These are phyloP conservation scores for Drosophila ironensis DNA, from an alignment of 1,140 invertebrate genomes.

Conservation along the genomic window DNA sequence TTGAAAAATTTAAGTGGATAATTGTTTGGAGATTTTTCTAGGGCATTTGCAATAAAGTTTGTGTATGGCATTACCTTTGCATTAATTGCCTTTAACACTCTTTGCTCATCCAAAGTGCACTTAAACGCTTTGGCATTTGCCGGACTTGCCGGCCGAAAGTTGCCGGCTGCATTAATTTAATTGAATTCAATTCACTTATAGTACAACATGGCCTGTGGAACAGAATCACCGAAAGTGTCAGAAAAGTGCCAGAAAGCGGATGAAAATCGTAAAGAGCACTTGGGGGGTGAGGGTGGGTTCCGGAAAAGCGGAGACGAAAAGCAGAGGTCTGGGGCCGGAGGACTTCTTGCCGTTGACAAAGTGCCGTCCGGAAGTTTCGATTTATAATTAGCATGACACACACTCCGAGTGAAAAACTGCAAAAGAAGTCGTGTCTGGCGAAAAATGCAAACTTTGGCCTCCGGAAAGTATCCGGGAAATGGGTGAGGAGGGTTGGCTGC, in stretches of 20 bases:
- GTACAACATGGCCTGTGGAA: slow-evolving; percentile 28
- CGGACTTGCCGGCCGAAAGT: slow-evolving; percentile 29
- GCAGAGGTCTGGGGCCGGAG: not conserved
- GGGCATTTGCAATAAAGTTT: not conserved
- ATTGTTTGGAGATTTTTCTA: not conserved
- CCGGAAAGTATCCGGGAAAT: slow-evolving; percentile 1
- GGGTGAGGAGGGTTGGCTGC: not conserved
- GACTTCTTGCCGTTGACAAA: slow-evolving; percentile 70
- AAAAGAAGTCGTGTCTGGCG: slow-evolving; percentile 61
- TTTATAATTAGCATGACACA: slow-evolving; percentile 81
- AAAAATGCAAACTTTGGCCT: slow-evolving; percentile 69
- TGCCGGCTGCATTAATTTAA: slow-evolving; percentile 35
- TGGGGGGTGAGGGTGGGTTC: not conserved
- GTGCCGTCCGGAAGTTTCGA: slow-evolving; percentile 75
- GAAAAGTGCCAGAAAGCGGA: slow-evolving; percentile 50
- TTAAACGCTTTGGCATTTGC: slow-evolving; percentile 21
- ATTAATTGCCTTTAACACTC: too few relatives aligned
- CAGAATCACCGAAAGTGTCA: slow-evolving; percentile 55
- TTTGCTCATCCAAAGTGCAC: not conserved
- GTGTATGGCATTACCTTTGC: too few relatives aligned
- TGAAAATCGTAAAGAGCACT: not conserved
- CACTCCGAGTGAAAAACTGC: slow-evolving; percentile 68
- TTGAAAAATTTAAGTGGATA: not conserved
- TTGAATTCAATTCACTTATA: slow-evolving; percentile 71
- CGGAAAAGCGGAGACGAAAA: not conserved